phyloP scores from a whole-genome alignment of 2,113 vertebrate species.

The Rutilus rutilus region DNA sequence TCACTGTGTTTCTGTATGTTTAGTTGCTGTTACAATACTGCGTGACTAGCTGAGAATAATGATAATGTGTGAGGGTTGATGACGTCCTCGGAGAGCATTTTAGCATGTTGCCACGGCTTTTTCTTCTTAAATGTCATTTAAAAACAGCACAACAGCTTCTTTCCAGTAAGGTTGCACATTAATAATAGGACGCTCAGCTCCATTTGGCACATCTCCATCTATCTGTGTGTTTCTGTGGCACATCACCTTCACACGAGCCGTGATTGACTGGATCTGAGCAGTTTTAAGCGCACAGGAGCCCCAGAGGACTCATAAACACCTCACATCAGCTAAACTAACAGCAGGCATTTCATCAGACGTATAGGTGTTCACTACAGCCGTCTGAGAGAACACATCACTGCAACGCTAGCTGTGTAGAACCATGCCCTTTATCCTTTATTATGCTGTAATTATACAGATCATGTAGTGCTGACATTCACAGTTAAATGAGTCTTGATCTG shows the following conservation, averaged over 20 bases:
- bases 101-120: not conserved
- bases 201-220: conserved; percentile 14
- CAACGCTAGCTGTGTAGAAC: not conserved
- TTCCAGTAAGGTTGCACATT: conserved; percentile 1
- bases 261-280: conserved; percentile 46
- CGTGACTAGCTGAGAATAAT: not conserved
- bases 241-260: conserved; percentile 52
- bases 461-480: not conserved
- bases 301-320: conserved; percentile 63
- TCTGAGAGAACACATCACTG: conserved; percentile 9
- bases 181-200: not conserved
- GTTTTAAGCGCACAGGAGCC: conserved; percentile 38
- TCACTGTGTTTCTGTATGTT: too few species aligned
- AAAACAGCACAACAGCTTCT: not conserved
- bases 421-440: not conserved
- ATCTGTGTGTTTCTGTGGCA: conserved; percentile 35
- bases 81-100: not conserved
- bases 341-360: conserved; percentile 65
- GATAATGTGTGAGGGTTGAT: not conserved
- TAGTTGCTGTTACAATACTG: not conserved
- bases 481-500: not conserved
- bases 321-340: conserved; percentile 58
- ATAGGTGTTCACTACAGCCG: conserved; percentile 40
- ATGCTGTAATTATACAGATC: not conserved
- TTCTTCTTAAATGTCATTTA: not conserved